A percentile compares a stretch with the other conserved stretches of the same genome.
phyloP scores from a whole-genome alignment of 1,140 invertebrate species.

The Apis cerana region DNA sequence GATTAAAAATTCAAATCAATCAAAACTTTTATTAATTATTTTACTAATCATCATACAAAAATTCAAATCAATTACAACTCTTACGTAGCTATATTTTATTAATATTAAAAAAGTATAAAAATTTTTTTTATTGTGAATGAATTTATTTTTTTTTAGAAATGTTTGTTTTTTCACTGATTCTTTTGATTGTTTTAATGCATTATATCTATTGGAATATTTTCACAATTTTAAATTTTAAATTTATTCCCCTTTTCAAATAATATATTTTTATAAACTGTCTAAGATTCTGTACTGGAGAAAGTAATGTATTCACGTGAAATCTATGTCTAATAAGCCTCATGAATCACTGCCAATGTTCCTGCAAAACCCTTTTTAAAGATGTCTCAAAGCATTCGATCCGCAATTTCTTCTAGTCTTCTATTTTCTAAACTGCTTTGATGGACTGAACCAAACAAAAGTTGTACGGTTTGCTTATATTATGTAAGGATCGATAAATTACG shows the following conservation, averaged over 20 bases:
- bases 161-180: no score
- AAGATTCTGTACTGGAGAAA: background rate
- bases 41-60: no score
- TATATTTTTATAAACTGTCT: background rate
- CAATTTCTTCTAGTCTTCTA: background rate
- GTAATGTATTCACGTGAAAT: slow-evolving; percentile 3
- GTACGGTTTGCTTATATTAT: background rate
- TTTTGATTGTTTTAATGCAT: no score
- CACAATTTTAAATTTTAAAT: background rate
- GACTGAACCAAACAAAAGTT: background rate
- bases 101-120: no score
- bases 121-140: no score
- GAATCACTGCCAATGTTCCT: background rate
- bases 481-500: background rate
- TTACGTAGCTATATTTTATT: no score
- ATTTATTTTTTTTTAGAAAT: no score
- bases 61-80: no score
- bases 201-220: no score
- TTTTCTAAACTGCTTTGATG: background rate
- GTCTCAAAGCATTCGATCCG: background rate
- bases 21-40: no score
- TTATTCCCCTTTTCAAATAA: background rate
- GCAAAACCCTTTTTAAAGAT: background rate
- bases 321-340: slow-evolving; percentile 8
- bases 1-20: no score